These are phyloP conservation scores for Spilogale gracilis DNA, from an alignment of 2,113 vertebrate genomes.

Conservation along the genomic window DNA sequence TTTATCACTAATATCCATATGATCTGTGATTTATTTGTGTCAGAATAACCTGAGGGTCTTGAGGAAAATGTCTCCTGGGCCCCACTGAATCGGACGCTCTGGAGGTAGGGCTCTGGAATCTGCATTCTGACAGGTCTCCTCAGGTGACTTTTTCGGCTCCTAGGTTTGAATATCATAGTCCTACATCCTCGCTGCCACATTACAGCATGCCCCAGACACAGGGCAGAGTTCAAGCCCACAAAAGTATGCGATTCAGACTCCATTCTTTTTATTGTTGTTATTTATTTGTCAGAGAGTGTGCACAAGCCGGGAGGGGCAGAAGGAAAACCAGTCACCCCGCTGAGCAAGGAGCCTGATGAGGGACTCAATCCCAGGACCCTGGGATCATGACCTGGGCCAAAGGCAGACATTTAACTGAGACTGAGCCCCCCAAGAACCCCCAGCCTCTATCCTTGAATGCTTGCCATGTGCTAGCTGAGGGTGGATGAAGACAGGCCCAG, in stretches of 20 bases:
- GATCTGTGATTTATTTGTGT: neutral
- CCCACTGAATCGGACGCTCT: neutral
- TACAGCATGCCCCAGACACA: neutral
- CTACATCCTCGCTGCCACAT: neutral
- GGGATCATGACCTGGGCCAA: too few relatives aligned
- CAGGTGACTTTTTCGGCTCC: neutral
- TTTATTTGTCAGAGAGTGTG: too few relatives aligned
- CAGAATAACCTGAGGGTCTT: neutral
- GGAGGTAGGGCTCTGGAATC: neutral
- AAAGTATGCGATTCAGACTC: neutral
- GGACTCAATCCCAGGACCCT: too few relatives aligned
- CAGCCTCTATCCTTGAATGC: neutral
- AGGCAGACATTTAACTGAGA: too few relatives aligned
- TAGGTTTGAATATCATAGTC: neutral
- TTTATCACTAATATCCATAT: neutral
- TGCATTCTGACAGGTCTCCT: neutral
- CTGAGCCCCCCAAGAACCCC: too few relatives aligned
- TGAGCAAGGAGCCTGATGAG: too few relatives aligned
- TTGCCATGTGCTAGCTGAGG: neutral
- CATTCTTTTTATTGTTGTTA: neutral
- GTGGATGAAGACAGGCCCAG: neutral
- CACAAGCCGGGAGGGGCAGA: too few relatives aligned
- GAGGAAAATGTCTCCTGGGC: neutral
- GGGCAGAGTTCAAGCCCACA: neutral
- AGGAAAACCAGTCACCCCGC: too few relatives aligned